These are phyloP conservation scores for Carlito syrichta DNA, from an alignment of 2,113 vertebrate species.

Conservation along the genomic window DNA sequence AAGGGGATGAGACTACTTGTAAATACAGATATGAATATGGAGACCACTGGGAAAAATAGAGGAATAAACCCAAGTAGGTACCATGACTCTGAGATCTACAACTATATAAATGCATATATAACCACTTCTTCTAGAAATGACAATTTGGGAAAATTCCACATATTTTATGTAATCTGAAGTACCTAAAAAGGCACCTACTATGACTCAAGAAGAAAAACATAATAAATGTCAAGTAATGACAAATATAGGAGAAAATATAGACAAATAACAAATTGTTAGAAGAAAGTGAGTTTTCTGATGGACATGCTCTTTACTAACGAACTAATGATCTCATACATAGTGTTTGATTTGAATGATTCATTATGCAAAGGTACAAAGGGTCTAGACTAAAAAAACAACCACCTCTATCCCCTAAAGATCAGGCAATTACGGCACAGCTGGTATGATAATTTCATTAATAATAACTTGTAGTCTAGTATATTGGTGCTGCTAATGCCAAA, in stretches of 20 bases:
- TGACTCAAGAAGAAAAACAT: not conserved
- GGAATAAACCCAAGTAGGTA: not conserved
- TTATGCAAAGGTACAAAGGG: slow-evolving; percentile 56
- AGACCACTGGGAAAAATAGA: not conserved
- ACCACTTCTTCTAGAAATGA: slow-evolving; percentile 7
- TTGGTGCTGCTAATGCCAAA: slow-evolving; percentile 51
- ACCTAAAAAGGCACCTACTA: not conserved
- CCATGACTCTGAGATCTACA: not conserved
- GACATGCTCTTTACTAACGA: slow-evolving; percentile 43
- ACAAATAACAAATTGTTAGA: not conserved
- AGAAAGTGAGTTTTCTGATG: slow-evolving; percentile 9
- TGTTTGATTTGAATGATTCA: slow-evolving; percentile 57
- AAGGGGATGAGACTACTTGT: not conserved
- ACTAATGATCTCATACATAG: slow-evolving; percentile 44
- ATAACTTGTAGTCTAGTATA: slow-evolving; percentile 41
- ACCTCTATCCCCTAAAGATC: slow-evolving; percentile 50
- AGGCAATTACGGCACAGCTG: slow-evolving; percentile 65
- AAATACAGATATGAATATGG: not conserved
- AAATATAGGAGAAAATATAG: slow-evolving; percentile 38
- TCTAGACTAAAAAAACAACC: slow-evolving; percentile 59
- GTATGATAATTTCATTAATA: slow-evolving; percentile 73
- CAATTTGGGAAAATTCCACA: slow-evolving; percentile 1
- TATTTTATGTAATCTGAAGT: not conserved
- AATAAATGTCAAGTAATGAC: not conserved
- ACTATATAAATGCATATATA: not conserved